These are phyloP conservation scores for Tetragonisca angustula DNA, from an alignment of 2,888 invertebrate species.

Conservation along the genomic window DNA sequence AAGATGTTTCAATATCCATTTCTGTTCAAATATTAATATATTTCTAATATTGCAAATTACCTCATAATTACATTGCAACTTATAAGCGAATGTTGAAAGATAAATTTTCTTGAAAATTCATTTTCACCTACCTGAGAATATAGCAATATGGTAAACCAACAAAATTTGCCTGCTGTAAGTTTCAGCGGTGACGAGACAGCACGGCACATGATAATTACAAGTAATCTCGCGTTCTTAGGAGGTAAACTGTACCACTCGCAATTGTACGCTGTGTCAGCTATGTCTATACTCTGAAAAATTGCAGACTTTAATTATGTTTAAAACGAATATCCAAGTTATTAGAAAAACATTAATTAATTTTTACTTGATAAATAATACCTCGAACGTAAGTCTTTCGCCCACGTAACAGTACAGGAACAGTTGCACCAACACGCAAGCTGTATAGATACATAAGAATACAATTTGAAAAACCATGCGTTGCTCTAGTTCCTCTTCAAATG, in stretches of 20 bases:
- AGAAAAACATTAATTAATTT: neutral
- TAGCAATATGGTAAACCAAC: constrained; percentile 49
- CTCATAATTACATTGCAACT: neutral
- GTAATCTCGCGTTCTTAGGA: constrained; percentile 26
- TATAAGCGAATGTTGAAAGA: neutral
- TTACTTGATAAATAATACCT: constrained; percentile 39
- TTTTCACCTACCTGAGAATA: constrained; percentile 41
- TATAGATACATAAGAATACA: constrained; percentile 48
- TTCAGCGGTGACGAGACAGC: constrained; percentile 45
- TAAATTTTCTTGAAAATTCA: neutral
- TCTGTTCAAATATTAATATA: no score
- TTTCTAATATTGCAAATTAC: neutral
- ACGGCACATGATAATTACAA: constrained; percentile 56
- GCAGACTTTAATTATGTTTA: neutral
- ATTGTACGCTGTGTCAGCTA: constrained; percentile 44
- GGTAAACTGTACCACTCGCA: constrained; percentile 63
- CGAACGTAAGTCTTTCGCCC: constrained; percentile 56
- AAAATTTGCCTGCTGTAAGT: constrained; percentile 61
- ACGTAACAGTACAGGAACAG: constrained; percentile 53
- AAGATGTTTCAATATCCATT: no score
- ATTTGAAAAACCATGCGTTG: constrained; percentile 32
- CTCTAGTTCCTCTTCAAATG: constrained; percentile 11
- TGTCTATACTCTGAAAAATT: neutral
- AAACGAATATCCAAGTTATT: neutral
- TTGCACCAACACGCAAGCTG: constrained; percentile 65